These are phyloP conservation scores for Cyphomyrus plagiostoma DNA, from an alignment of 2,113 vertebrate species.

Conservation along the genomic window DNA sequence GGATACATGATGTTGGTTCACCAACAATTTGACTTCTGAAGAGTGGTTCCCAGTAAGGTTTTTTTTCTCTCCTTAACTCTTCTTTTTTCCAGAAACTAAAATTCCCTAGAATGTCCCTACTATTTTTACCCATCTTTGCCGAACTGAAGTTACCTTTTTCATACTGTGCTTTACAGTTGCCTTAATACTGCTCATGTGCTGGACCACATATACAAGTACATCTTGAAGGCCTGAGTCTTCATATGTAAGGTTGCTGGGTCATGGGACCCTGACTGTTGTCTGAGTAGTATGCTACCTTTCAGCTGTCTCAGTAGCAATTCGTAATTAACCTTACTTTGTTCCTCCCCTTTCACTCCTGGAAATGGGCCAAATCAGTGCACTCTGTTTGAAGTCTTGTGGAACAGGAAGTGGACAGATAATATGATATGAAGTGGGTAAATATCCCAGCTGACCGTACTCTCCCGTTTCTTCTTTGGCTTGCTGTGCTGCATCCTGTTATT, in stretches of 20 bases:
- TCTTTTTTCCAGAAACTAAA: conserved; percentile 46
- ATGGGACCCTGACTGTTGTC: background rate
- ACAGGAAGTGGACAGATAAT: conserved; percentile 7
- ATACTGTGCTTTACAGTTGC: conserved; percentile 50
- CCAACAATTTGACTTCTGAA: conserved; percentile 71
- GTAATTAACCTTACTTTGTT: background rate
- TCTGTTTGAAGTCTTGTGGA: background rate
- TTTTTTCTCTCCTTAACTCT: conserved; percentile 36
- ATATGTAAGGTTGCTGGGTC: conserved; percentile 26
- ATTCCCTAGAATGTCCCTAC: conserved; percentile 40
- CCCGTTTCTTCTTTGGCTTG: background rate
- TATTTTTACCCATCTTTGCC: conserved; percentile 25
- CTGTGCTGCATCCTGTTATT: background rate
- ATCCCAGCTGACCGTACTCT: background rate
- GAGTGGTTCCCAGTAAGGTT: conserved; percentile 59
- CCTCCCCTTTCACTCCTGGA: background rate
- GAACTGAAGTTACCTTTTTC: conserved; percentile 35
- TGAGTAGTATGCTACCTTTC: background rate
- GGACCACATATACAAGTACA: conserved; percentile 37
- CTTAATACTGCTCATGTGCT: conserved; percentile 53
- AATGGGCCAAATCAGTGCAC: background rate
- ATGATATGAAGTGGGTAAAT: background rate
- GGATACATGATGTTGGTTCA: conserved; percentile 62
- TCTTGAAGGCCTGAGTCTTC: background rate
- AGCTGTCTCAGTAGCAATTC: background rate